Evolutionary conservation across 2,797 vertebrate species (phyloP).

Genomic region (Lepus townsendii): DNA sequence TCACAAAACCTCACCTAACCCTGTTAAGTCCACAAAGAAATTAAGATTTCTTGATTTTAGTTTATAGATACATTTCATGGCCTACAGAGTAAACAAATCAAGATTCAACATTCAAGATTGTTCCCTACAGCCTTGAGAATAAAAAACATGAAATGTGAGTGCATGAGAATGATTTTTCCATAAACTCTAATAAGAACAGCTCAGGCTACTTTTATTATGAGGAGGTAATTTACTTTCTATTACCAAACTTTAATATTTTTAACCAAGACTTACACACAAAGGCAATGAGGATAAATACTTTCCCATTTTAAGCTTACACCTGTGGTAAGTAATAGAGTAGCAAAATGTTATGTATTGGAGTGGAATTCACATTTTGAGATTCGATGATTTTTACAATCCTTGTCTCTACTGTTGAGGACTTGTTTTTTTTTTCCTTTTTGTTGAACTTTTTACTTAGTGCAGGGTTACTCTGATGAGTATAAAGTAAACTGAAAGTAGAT

Average conservation of each 20-base stretch:
- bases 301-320: slow-evolving; percentile 13
- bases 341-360: too few species aligned
- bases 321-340: background rate
- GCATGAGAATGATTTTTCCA: slow-evolving; percentile 78
- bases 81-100: slow-evolving; percentile 70
- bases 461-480: too few species aligned
- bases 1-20: slow-evolving; percentile 42
- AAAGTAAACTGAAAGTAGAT: too few species aligned
- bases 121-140: background rate
- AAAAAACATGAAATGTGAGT: slow-evolving; percentile 70
- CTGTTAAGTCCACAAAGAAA: slow-evolving; percentile 23
- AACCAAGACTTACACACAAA: slow-evolving; percentile 70
- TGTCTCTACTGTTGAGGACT: too few species aligned
- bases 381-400: too few species aligned
- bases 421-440: too few species aligned
- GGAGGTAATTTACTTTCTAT: slow-evolving; percentile 64
- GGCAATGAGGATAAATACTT: slow-evolving; percentile 41
- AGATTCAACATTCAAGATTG: slow-evolving; percentile 78
- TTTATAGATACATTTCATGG: too few species aligned
- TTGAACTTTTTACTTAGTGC: too few species aligned
- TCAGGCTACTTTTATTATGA: slow-evolving; percentile 61
- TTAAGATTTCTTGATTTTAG: too few species aligned
- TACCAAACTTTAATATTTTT: slow-evolving; percentile 73
- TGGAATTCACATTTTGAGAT: too few species aligned
- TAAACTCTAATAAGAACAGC: slow-evolving; percentile 79